A percentile compares a stretch with the other conserved stretches of the same genome.
Evolutionary conservation across 37 sponge, comb jelly and placozoan genomes (phyloP).

Genomic region (Amphimedon queenslandica): DNA sequence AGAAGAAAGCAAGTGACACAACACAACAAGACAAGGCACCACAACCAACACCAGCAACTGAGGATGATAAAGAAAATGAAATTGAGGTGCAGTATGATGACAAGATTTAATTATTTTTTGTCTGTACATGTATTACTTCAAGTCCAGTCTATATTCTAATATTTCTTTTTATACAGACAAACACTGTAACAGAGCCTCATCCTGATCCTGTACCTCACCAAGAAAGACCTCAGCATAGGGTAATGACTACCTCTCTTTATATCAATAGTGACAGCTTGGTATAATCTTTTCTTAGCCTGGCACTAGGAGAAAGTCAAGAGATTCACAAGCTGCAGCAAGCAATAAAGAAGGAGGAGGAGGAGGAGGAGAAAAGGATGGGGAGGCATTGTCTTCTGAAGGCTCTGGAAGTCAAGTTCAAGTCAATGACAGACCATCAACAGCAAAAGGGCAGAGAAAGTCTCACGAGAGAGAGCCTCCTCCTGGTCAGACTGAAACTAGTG

Average conservation of each 20-base stretch:
- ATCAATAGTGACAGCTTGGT: no score
- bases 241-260: no score
- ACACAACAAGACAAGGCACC: neutral
- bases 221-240: neutral
- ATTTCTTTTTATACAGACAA: no score
- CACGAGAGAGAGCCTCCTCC: conserved; percentile 57
- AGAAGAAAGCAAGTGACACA: conserved; percentile 3
- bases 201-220: neutral
- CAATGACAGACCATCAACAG: conserved; percentile 46
- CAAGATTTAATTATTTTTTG: no score
- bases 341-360: no score
- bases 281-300: neutral
- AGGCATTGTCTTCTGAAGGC: neutral
- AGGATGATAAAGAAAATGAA: no score
- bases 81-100: neutral
- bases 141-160: no score
- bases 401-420: conserved; percentile 14
- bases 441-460: conserved; percentile 40
- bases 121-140: no score
- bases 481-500: neutral
- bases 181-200: no score
- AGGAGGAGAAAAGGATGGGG: no score
- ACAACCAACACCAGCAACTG: neutral
- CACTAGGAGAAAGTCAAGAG: conserved; percentile 17
- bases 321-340: neutral